Evolutionary conservation across 2,113 vertebrate genomes (phyloP), one percentile per base, ranked within the genome.

Genomic region (Microtus montanus): DNA sequence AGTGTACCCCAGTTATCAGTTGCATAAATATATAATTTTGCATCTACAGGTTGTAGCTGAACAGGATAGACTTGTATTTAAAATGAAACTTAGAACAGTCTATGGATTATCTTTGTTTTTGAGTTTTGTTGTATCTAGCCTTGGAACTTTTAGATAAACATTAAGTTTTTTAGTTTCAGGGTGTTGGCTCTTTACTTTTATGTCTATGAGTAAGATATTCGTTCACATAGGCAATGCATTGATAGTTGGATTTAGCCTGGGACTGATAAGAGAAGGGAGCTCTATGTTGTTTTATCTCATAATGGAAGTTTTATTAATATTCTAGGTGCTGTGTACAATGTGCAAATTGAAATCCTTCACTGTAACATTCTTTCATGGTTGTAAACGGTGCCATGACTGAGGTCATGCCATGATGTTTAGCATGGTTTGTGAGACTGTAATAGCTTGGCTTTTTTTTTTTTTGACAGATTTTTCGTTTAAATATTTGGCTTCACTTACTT

Each of bases 381-480:
- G 92, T 97, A 96, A n/a, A 0, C 70, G 54, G 80, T 96, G 78
- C 84, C 70, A 33, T 5, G 64, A 74, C 87, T 96, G 90, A 97
- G 95, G 97, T 97, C 93, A 75, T 66, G 71, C 26, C 77, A 0
- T 47, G 30, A 49, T 96, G 94, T 95, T 97, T 94, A 96, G 87
- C 93, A n/a, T 93, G 58, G 61, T 96, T 95, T 97, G 85, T 94
- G 1, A 75, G 94, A 86, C 89, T 94, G 92, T 87, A 97, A 94
- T 58, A 83, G 88, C 91, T 92, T 89, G 61, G 49, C 94, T 91
- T 89, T 95, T 58, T 95, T 58, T 95, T 58, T 95, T 58, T 96
- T 95, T 95, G 93, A 96, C 47, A 96, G 94, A 93, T 97, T 93
- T 97, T 96, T 95, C 90, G 95, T 98, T 97, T 97, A 89, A 97